These are phyloP conservation scores for Cheirogaleus medius DNA, from an alignment of 2,113 vertebrate genomes.

Conservation along the genomic window DNA sequence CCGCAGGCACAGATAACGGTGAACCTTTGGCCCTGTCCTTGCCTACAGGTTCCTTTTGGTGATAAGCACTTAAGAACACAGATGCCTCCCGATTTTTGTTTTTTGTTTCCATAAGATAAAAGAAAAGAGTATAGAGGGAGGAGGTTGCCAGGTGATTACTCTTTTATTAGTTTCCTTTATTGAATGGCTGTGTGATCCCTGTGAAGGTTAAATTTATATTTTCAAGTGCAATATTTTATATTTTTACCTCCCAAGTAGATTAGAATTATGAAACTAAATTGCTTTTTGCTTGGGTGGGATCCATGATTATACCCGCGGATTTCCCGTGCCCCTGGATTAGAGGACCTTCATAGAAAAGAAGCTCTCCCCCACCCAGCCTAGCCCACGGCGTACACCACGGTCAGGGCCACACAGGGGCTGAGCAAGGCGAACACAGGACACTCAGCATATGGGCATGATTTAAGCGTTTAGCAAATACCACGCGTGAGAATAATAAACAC, in stretches of 20 bases:
- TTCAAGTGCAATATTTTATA: background rate
- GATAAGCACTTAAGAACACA: background rate
- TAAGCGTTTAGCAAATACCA: background rate
- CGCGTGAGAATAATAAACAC: background rate
- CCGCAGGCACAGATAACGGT: background rate
- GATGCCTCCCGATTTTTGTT: background rate
- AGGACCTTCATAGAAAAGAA: background rate
- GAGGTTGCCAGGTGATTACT: background rate
- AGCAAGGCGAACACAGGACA: accelerated
- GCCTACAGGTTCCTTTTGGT: background rate
- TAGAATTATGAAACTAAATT: background rate
- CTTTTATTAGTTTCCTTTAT: background rate
- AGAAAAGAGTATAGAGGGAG: background rate
- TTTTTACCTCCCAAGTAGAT: background rate
- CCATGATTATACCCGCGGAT: no score
- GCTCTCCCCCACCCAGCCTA: background rate
- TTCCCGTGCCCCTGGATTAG: background rate
- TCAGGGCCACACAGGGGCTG: background rate
- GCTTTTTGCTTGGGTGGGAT: background rate
- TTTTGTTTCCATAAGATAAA: no score
- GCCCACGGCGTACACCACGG: accelerated
- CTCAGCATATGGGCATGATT: no score
- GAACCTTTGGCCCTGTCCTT: background rate
- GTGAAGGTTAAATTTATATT: background rate
- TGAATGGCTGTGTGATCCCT: background rate